Evolutionary conservation across 2,113 vertebrate species (phyloP), one percentile per base, ranked within the genome.

Genomic region (Diphyllodes magnificus): DNA sequence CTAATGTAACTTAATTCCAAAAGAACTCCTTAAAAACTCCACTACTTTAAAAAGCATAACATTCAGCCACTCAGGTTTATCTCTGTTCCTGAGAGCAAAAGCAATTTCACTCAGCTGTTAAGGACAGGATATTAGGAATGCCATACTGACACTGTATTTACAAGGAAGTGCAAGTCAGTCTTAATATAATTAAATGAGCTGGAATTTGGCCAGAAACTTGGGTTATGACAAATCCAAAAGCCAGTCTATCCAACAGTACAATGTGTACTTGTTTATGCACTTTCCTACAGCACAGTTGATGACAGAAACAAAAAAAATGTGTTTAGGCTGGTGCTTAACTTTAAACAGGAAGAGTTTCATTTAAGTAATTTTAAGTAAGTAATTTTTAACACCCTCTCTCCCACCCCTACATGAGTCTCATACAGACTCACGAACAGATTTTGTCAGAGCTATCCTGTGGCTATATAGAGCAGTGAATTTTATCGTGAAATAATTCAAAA

Each of bases 241-340:
- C 83, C 86, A 78, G 68, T 20, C 93, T 71, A 78, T 87, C 68
- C 85, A 90, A 64, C 88, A 92, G 80, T 56, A 95, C 93, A 96
- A 86, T n/a, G 68, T 49, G 94, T 92, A 75, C 89, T 96, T 94
- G 90, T 96, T 94, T 95, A 86, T 77, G 68, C n/a, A n/a, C 47
- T 96, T 90, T 92, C 31, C 82, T 82, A 40, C 64, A 44, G 85
- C 75, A 75, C 47, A 23, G 51, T 20, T 73, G 86, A 91, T 76
- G 92, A 79, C 61, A 92, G 65, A 44, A 84, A 72, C 10, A 71
- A 89, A 78, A 6, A 18, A 49, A 53, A 56, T 7, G 50, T 6
- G 11, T 76, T 85, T 25, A 91, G 51, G 42, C 50, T 11, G 6
- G 39, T 77, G 47, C 66, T 87, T 77, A 83, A 87, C 82, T 88